These are phyloP conservation scores for Nipponia nippon DNA, from an alignment of 2,113 vertebrate species.

Conservation along the genomic window DNA sequence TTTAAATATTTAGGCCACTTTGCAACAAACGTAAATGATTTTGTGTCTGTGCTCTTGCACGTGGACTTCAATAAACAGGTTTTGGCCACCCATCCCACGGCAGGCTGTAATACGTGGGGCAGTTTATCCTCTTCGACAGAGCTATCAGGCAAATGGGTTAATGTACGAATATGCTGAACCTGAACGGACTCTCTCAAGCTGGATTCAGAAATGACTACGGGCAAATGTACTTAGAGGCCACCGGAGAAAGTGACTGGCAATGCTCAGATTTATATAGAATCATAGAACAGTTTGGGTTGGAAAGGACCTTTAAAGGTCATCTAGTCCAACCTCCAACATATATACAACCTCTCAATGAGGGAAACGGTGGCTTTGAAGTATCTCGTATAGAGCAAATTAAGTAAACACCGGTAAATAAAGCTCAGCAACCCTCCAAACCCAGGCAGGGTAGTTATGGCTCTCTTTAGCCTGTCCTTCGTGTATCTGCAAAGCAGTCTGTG, in stretches of 20 bases:
- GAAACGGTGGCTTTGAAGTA: neutral
- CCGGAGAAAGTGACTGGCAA: neutral
- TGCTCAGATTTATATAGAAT: neutral
- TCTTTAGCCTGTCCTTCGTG: neutral
- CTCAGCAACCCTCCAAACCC: neutral
- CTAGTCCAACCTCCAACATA: neutral
- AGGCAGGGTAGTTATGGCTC: neutral
- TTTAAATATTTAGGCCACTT: neutral
- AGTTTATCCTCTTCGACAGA: neutral
- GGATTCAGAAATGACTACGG: neutral
- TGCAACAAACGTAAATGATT: neutral
- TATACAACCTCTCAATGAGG: neutral
- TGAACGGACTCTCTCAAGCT: neutral
- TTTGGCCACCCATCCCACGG: neutral
- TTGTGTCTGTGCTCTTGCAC: neutral
- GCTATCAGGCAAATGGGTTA: neutral
- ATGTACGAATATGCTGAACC: neutral
- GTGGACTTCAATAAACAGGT: neutral
- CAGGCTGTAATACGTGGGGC: rapidly evolving
- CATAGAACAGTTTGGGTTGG: neutral
- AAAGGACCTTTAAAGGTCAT: neutral
- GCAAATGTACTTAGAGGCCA: neutral
- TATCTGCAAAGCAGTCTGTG: neutral
- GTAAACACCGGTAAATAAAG: neutral
- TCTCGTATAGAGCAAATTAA: neutral